phyloP scores from a whole-genome alignment of 2,888 invertebrate genomes.

The Nemotelus pantherinus region DNA sequence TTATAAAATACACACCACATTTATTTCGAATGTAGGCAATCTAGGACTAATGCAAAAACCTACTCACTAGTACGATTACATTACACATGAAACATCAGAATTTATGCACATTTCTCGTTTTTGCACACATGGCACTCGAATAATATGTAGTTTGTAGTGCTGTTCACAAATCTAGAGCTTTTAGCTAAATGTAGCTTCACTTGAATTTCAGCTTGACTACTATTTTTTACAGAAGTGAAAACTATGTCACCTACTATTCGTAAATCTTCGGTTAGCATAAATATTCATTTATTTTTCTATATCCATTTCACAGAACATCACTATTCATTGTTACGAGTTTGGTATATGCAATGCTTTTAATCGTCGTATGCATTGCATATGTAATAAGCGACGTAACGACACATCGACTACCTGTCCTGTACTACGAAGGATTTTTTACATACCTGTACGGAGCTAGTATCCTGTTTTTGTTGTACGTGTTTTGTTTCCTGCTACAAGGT shows the following conservation, averaged over 20 bases:
- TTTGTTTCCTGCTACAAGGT: slow-evolving; percentile 91
- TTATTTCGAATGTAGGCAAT: too few relatives aligned
- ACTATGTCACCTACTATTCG: background rate
- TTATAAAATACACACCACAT: too few relatives aligned
- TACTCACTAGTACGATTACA: background rate
- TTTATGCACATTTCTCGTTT: slow-evolving; percentile 20
- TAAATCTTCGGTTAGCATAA: background rate
- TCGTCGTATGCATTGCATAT: slow-evolving; percentile 93
- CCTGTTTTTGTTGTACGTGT: slow-evolving; percentile 91
- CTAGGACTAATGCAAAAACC: too few relatives aligned
- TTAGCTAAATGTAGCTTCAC: slow-evolving; percentile 14
- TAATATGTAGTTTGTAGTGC: slow-evolving; percentile 4
- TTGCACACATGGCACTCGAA: slow-evolving; percentile 8
- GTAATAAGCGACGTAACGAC: slow-evolving; percentile 95
- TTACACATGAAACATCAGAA: slow-evolving; percentile 11
- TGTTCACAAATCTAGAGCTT: slow-evolving; percentile 12
- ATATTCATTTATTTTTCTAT: background rate
- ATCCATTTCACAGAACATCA: slow-evolving; percentile 76
- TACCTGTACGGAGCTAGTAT: slow-evolving; percentile 94
- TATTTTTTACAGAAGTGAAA: background rate
- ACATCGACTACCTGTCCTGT: slow-evolving; percentile 88
- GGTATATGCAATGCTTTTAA: slow-evolving; percentile 93
- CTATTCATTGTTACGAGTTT: slow-evolving; percentile 95
- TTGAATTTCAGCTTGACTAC: background rate
- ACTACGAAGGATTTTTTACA: slow-evolving; percentile 95